Evolutionary conservation across 1,140 invertebrate species (phyloP), one percentile per base, ranked within the genome.

Genomic region (Bombus impatiens): DNA sequence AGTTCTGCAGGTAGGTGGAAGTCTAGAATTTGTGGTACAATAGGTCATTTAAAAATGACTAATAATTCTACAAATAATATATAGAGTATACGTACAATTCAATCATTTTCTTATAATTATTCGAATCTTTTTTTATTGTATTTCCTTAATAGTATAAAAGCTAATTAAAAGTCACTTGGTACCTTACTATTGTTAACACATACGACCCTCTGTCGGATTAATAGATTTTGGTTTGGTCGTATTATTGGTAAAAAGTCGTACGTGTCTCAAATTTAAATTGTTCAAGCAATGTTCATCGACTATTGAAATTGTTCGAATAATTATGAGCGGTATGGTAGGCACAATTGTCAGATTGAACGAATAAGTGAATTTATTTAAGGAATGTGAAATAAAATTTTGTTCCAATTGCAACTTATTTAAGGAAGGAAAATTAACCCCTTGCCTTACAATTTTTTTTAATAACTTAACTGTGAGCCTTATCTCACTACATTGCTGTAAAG

Each of bases 1-100:
- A 97, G 96, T 84, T 95, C 95, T 37, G 96, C 95, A 85, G 96
- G 96, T 90, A 37, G 22, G 67, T 12, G 5, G 3, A 8, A 40
- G 3, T 25, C 10, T 22, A 2, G 35, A n/a, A 12, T n/a, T 22
- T 37, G 32, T 18, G 15, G 47, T 53, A 53, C 5, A 35, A 22
- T 40, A 37, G 67, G 18, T 10, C 35, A 2, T 28, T 70, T 70
- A 25, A 5, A 40, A 40, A 25, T 13, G 37, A 28, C 37, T 5
- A 70, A 70, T 10, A 13, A 25, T 42, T 15, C 6, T 65, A 2
- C 0, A 2, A 28, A 35, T 68, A 3, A 35, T 22, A 68, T 35
- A 9, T n/a, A 12, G 3, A 62, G 4, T 62, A 62, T 18, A 22
- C 47, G 22, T 53, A 53, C 18, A 22, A 18, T 6, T 6, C 47